Conservation (phyloP, 2,797 vertebrate genomes). For the Momotus momota region DNA sequence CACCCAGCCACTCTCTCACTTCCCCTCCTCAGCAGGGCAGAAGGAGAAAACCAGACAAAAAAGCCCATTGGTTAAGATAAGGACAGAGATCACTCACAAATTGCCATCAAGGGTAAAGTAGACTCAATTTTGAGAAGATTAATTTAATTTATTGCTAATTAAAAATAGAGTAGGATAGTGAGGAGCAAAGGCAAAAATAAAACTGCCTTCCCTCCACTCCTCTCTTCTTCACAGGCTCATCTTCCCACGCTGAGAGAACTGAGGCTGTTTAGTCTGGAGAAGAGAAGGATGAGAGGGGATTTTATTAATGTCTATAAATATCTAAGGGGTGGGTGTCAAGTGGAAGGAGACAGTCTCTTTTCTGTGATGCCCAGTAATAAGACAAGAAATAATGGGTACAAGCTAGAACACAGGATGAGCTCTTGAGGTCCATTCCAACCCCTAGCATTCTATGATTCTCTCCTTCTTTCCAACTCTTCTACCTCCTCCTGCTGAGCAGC, state of each 20-base stretch:
- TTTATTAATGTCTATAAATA: too few species aligned
- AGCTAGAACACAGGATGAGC: too few species aligned
- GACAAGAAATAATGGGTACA: too few species aligned
- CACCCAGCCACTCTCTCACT: background rate
- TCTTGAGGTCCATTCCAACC: too few species aligned
- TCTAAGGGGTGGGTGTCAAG: too few species aligned
- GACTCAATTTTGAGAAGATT: background rate
- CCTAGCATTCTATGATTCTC: background rate
- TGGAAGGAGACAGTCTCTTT: too few species aligned
- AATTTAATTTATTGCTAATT: background rate
- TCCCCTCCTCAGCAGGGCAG: background rate
- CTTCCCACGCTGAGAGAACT: background rate
- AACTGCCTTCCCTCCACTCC: accelerated
- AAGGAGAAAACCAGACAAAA: background rate
- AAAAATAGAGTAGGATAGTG: background rate
- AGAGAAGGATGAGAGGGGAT: too few species aligned
- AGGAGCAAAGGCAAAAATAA: background rate
- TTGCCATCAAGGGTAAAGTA: background rate
- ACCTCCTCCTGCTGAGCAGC: accelerated
- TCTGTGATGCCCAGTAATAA: too few species aligned
- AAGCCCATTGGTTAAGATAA: background rate
- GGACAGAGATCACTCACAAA: background rate
- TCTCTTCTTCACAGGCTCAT: background rate
- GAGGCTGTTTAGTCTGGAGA: too few species aligned
- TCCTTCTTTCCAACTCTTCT: background rate